These are phyloP conservation scores for Teinopalpus imperialis DNA, from an alignment of 2,888 invertebrate species.

Conservation along the genomic window DNA sequence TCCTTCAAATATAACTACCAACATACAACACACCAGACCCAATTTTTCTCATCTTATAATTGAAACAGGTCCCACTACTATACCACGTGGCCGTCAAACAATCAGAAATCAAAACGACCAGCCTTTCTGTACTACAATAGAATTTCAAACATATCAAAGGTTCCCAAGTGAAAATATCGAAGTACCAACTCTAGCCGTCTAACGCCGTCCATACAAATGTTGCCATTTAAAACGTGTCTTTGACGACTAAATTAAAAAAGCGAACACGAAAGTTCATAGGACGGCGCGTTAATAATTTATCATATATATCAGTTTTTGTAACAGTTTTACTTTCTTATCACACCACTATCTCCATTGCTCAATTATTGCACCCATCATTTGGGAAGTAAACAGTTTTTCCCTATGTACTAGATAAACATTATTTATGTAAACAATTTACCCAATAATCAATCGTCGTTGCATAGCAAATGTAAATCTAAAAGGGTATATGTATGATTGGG, in stretches of 20 bases:
- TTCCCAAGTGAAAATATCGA: conserved; percentile 12
- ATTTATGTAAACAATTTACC: too few relatives aligned
- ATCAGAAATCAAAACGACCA: neutral
- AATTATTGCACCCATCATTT: conserved; percentile 38
- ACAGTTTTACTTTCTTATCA: conserved; percentile 35
- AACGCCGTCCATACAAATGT: conserved; percentile 1
- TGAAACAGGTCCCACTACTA: too few relatives aligned
- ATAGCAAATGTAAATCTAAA: too few relatives aligned
- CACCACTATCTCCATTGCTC: conserved; percentile 41
- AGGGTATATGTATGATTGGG: too few relatives aligned
- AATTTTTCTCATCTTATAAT: too few relatives aligned
- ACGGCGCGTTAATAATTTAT: too few relatives aligned
- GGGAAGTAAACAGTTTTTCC: conserved; percentile 23
- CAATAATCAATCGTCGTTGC: too few relatives aligned
- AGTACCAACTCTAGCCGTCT: neutral
- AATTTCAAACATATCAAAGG: conserved; percentile 3
- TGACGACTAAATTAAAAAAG: conserved; percentile 11
- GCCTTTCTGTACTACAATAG: neutral
- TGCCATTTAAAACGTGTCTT: neutral
- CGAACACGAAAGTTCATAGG: conserved; percentile 3
- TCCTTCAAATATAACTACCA: too few relatives aligned
- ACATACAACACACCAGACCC: too few relatives aligned
- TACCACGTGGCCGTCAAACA: too few relatives aligned
- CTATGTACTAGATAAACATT: conserved; percentile 2
- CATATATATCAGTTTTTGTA: conserved; percentile 34